These are phyloP conservation scores for Latrodectus elegans DNA, from an alignment of 2,888 invertebrate genomes.

Conservation along the genomic window DNA sequence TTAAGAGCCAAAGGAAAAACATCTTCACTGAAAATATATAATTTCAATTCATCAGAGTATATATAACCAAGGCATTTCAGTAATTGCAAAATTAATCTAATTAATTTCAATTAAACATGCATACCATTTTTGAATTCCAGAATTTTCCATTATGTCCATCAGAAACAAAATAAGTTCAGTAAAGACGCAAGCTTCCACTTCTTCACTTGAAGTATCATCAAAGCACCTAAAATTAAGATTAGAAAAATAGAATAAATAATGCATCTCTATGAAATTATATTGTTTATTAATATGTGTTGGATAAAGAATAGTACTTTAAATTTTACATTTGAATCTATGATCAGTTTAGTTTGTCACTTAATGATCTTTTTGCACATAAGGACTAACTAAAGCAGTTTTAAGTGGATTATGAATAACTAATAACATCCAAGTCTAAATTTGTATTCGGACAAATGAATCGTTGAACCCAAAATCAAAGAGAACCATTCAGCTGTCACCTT, in stretches of 20 bases:
- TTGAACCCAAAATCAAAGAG: no score
- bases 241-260: not conserved
- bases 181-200: constrained; percentile 34
- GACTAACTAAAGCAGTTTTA: no score
- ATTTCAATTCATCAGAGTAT: not conserved
- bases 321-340: not conserved
- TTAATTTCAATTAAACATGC: not conserved
- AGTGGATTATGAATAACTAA: no score
- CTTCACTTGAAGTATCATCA: constrained; percentile 19
- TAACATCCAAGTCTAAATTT: no score
- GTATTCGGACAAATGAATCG: no score
- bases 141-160: constrained; percentile 18
- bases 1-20: constrained; percentile 20
- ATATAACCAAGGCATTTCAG: not conserved
- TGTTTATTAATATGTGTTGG: no score
- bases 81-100: not conserved
- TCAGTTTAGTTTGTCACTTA: no score
- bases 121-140: constrained; percentile 37
- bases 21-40: constrained; percentile 31
- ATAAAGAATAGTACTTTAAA: not conserved
- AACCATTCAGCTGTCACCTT: no score
- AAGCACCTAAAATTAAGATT: constrained; percentile 23
- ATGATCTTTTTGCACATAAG: no score
- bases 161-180: constrained; percentile 51
- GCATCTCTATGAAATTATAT: not conserved